phyloP scores from a whole-genome alignment of 2,797 vertebrate genomes.

The Anabacerthia variegaticeps region DNA sequence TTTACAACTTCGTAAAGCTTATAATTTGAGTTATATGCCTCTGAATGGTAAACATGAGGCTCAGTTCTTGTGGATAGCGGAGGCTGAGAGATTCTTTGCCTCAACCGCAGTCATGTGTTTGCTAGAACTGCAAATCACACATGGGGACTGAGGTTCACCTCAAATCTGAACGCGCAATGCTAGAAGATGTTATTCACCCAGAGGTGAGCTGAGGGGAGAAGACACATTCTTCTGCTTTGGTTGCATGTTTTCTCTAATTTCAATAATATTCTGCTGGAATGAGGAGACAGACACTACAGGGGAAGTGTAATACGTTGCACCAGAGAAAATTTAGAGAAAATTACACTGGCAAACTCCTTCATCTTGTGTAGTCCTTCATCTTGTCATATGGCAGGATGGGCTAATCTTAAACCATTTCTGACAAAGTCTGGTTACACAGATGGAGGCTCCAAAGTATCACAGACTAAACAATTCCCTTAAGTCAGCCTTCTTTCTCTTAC shows the following conservation, averaged over 20 bases:
- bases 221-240: neutral
- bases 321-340: neutral
- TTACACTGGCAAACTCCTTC: neutral
- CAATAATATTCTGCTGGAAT: neutral
- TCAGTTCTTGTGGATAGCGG: neutral
- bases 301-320: neutral
- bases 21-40: neutral
- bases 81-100: neutral
- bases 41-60: neutral
- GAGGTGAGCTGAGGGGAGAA: neutral
- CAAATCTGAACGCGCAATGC: neutral
- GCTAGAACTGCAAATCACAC: neutral
- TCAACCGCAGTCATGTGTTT: neutral
- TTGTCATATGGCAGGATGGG: neutral
- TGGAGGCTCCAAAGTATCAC: neutral
- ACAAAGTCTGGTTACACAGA: neutral
- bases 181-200: neutral
- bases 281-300: neutral
- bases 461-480: neutral
- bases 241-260: neutral
- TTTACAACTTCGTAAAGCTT: constrained; percentile 13
- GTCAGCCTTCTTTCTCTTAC: neutral
- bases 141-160: neutral
- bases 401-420: neutral
- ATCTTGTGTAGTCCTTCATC: neutral